Percentiles rank a stretch among this genome's conserved stretches.
Evolutionary conservation across 37 sponge, comb jelly and placozoan species (phyloP).

Genomic region (Haliclona indistincta): DNA sequence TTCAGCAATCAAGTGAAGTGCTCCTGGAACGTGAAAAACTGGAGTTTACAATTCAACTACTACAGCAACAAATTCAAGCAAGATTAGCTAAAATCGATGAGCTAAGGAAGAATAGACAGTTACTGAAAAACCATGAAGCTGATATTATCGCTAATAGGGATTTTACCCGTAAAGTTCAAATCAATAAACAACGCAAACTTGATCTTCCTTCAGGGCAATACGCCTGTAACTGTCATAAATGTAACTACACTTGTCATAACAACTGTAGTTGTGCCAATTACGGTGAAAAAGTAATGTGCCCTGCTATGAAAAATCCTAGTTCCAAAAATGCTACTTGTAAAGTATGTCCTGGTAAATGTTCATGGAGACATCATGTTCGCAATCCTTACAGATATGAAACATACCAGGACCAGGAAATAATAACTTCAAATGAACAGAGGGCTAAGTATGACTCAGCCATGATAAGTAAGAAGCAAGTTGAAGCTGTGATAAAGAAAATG

Average conservation of each 20-base stretch:
- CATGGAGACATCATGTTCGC: conserved; percentile 60
- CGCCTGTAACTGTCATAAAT: conserved; percentile 69
- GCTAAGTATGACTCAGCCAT: conserved; percentile 36
- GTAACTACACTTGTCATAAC: conserved; percentile 77
- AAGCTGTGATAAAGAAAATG: conserved; percentile 31
- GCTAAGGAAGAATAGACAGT: conserved; percentile 36
- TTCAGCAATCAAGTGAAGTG: conserved; percentile 58
- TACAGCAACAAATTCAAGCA: conserved; percentile 41
- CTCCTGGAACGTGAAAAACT: conserved; percentile 54
- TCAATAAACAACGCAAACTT: conserved; percentile 31
- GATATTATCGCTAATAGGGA: conserved; percentile 51
- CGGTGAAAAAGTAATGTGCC: conserved; percentile 49
- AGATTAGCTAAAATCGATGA: conserved; percentile 50
- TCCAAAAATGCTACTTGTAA: conserved; percentile 26
- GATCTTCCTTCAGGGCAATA: conserved; percentile 38
- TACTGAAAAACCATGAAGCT: conserved; percentile 40
- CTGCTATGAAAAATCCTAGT: conserved; percentile 46
- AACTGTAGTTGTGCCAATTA: conserved; percentile 50
- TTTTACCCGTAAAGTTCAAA: conserved; percentile 43
- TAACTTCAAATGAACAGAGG: conserved; percentile 59
- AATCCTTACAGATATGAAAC: conserved; percentile 51
- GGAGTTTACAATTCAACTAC: conserved; percentile 33
- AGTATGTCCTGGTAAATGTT: conserved; percentile 62
- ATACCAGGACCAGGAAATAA: conserved; percentile 35
- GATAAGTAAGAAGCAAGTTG: conserved; percentile 14